Evolutionary conservation across 2,888 invertebrate genomes (phyloP), one percentile per base, ranked within the genome.

Genomic region (Syrista parreyssii): DNA sequence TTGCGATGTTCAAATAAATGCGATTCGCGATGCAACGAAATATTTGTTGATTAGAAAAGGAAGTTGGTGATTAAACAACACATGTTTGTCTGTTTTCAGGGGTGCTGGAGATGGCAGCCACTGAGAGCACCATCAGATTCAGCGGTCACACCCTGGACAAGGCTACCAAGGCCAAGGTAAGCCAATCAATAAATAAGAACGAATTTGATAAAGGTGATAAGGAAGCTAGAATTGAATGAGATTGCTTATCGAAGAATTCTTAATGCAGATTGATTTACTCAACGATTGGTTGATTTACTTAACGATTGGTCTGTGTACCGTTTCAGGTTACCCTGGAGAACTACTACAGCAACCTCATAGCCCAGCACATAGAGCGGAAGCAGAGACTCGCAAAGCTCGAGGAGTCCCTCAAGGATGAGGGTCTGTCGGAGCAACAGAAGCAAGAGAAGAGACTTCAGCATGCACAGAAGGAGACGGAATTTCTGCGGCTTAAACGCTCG

Each of bases 381-480:
- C 98, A 98, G 92, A 96, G 97, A 91, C 93, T 97, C 91, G 97
- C 98, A 82, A 97, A 98, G 92, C 93, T 99, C 87, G 99, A 99
- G 93, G 98, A 99, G 92, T 96, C 98, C 82, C 95, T 99, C 93
- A 97, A 97, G 92, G 98, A 98, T 92, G 98, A 99, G 90, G 97
- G 97, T 81, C 94, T 99, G 79, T 95, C 97, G 80, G 98, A 98
- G 91, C 96, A 97, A 88, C 98, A 99, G 92, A 98, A 98, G 92
- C 97, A 97, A 90, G 98, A 98, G 92, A 97, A 97, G 91, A 94
- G 99, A 85, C 95, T 96, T 89, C 98, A 98, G 89, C 99, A 99
- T 93, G 98, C 99, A 80, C 96, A 98, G 91, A 99, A 99, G 92
- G 99, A 99, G 93, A 99, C 99, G 23, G 99, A 99, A 93, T 99